Conservation (phyloP, 2,113 vertebrate species). For the Dipodomys spectabilis region DNA sequence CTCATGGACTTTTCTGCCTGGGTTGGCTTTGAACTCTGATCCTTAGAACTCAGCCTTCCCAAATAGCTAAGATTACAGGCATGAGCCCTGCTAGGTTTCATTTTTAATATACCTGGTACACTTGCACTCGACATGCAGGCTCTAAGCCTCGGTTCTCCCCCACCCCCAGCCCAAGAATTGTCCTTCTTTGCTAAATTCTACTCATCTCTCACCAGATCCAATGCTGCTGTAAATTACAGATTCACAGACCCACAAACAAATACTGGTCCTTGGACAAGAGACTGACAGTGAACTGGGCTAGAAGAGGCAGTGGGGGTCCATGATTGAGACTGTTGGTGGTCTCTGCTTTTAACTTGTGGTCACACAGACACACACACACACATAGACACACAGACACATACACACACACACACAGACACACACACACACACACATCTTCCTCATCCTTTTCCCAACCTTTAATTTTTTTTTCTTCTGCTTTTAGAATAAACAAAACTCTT, state of each 20-base stretch:
- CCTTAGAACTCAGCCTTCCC: no score
- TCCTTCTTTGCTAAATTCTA: conserved; percentile 16
- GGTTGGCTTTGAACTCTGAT: no score
- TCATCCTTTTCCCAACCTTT: conserved; percentile 39
- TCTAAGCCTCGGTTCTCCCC: background rate
- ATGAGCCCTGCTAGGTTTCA: background rate
- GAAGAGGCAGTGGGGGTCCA: background rate
- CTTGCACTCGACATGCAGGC: background rate
- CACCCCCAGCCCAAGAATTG: background rate
- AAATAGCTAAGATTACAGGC: no score
- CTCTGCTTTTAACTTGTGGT: background rate
- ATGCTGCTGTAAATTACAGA: background rate
- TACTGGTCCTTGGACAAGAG: background rate
- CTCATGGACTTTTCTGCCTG: no score
- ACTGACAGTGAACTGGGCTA: background rate
- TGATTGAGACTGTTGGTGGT: conserved; percentile 59
- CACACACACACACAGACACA: background rate
- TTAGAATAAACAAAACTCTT: conserved; percentile 86
- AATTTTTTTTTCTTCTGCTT: conserved; percentile 62
- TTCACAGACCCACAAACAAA: background rate
- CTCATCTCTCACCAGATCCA: background rate
- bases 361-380: background rate
- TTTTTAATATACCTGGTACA: background rate
- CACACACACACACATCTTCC: background rate
- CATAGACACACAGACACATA: background rate